Percentiles rank a stretch among this genome's conserved stretches.
These are phyloP conservation scores for Eumaeus atala DNA, from an alignment of 1,140 invertebrate species.

Conservation along the genomic window DNA sequence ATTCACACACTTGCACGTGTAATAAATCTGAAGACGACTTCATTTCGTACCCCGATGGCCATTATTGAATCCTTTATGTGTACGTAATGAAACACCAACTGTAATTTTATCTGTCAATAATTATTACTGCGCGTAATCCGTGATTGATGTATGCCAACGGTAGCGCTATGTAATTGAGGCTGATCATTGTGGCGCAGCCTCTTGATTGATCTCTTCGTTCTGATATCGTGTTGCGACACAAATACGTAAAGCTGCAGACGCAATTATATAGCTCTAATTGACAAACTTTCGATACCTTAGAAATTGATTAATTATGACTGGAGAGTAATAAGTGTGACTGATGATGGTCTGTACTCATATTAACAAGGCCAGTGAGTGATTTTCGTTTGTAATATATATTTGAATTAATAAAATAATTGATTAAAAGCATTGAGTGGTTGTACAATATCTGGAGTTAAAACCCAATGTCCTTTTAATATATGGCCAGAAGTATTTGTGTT, in stretches of 20 bases:
- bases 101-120: constrained; percentile 60
- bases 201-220: constrained; percentile 46
- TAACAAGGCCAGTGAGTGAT: neutral
- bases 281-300: constrained; percentile 18
- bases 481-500: no score
- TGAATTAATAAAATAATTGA: no score
- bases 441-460: no score
- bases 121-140: constrained; percentile 56
- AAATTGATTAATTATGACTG: constrained; percentile 3
- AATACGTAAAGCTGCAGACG: constrained; percentile 33
- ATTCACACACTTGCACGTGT: neutral
- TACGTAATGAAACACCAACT: constrained; percentile 27
- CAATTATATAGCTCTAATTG: constrained; percentile 56
- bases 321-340: no score
- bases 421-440: no score
- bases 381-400: no score
- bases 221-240: constrained; percentile 38
- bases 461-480: no score
- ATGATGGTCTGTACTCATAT: neutral
- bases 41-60: constrained; percentile 5
- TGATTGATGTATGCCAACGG: constrained; percentile 62
- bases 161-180: constrained; percentile 52
- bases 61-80: constrained; percentile 27
- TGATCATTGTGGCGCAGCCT: constrained; percentile 38
- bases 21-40: constrained; percentile 19